A percentile compares a stretch with the other conserved stretches of the same genome.
These are phyloP conservation scores for Polyploca ridens DNA, from an alignment of 2,888 invertebrate genomes.

Conservation along the genomic window DNA sequence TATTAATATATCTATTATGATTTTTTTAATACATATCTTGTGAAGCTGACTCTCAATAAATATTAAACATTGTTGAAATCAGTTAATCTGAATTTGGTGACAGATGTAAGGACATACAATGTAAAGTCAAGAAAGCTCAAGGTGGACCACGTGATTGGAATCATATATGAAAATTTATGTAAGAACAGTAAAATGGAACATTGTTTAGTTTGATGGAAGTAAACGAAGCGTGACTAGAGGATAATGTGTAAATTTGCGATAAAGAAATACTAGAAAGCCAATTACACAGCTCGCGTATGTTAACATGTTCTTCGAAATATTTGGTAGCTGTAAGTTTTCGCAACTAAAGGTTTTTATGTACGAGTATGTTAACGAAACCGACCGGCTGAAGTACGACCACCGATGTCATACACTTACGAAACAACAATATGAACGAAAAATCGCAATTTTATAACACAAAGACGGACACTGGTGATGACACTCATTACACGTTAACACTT, in stretches of 20 bases:
- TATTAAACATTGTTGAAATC: conserved; percentile 29
- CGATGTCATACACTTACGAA: conserved; percentile 35
- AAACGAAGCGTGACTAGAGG: conserved; percentile 61
- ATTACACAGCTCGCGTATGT: conserved; percentile 27
- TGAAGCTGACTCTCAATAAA: conserved; percentile 8
- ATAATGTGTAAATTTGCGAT: conserved; percentile 59
- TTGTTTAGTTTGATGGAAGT: conserved; percentile 54
- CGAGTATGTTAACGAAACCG: conserved; percentile 34
- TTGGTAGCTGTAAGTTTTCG: conserved; percentile 37
- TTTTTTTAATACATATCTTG: background rate
- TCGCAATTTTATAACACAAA: conserved; percentile 24
- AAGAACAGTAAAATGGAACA: conserved; percentile 51
- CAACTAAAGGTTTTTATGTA: conserved; percentile 26
- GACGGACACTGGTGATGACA: conserved; percentile 20
- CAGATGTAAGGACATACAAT: conserved; percentile 46
- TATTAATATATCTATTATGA: background rate
- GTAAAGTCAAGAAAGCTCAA: conserved; percentile 40
- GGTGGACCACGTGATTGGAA: conserved; percentile 42
- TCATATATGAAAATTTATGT: conserved; percentile 45
- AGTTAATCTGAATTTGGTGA: conserved; percentile 26
- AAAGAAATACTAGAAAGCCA: conserved; percentile 60
- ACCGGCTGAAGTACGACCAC: conserved; percentile 34
- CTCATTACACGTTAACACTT: conserved; percentile 20
- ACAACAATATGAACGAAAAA: conserved; percentile 42
- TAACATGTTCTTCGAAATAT: conserved; percentile 20